Evolutionary conservation across 2,888 invertebrate genomes (phyloP).

Genomic region (Blastobasis lacticolella): DNA sequence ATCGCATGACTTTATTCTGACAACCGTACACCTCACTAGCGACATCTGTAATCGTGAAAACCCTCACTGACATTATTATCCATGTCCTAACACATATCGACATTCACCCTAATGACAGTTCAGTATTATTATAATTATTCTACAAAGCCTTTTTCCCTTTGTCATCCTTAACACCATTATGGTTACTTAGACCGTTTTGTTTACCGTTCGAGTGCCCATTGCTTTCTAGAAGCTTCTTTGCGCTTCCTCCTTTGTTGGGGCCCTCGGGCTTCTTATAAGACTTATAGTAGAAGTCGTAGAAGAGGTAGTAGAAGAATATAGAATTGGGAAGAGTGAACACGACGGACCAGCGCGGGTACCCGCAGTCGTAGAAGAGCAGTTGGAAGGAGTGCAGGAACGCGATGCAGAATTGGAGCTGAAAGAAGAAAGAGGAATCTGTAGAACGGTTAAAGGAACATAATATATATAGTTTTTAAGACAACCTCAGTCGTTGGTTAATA

Average conservation of each 20-base stretch:
- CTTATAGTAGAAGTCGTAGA: constrained; percentile 92
- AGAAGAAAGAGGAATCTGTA: constrained; percentile 19
- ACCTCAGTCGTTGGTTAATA: too few relatives aligned
- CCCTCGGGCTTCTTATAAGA: constrained; percentile 73
- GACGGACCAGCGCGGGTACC: constrained; percentile 88
- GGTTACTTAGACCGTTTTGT: constrained; percentile 20
- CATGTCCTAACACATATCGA: too few relatives aligned
- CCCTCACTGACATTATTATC: too few relatives aligned
- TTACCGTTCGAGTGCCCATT: constrained; percentile 26
- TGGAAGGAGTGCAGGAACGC: constrained; percentile 91
- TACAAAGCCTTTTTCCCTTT: too few relatives aligned
- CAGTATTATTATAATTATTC: too few relatives aligned
- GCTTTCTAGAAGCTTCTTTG: constrained; percentile 22
- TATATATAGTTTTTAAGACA: too few relatives aligned
- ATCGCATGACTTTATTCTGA: too few relatives aligned
- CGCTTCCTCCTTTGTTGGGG: constrained; percentile 25
- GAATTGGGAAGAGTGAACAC: constrained; percentile 91
- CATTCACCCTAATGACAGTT: too few relatives aligned
- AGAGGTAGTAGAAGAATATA: constrained; percentile 93
- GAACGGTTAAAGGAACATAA: too few relatives aligned
- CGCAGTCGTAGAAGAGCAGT: constrained; percentile 89
- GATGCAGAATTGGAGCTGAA: constrained; percentile 91
- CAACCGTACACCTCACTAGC: too few relatives aligned
- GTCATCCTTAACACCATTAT: constrained; percentile 12
- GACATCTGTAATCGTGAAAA: too few relatives aligned